phyloP scores from a whole-genome alignment of 1,140 invertebrate genomes.

The Pseudomyrmex gracilis region DNA sequence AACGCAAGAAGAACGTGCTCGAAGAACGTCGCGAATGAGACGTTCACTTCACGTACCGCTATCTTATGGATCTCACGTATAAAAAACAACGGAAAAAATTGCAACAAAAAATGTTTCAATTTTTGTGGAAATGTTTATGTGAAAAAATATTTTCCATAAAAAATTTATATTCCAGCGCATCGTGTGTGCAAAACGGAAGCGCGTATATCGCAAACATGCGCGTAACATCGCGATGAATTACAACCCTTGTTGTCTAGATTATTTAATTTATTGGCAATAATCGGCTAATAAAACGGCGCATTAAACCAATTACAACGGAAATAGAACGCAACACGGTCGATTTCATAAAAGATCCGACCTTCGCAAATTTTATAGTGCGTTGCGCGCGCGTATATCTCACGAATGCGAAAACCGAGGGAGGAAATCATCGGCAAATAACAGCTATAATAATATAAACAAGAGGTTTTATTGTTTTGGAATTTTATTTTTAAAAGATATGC shows the following conservation, averaged over 20 bases:
- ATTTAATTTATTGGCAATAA: slow-evolving; percentile 34
- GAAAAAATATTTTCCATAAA: too few species aligned
- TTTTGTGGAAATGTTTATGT: too few species aligned
- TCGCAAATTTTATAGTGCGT: slow-evolving; percentile 6
- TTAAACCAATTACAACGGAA: slow-evolving; percentile 41
- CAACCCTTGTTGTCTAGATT: neutral
- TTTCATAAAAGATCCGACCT: slow-evolving; percentile 33
- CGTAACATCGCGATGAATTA: slow-evolving; percentile 9
- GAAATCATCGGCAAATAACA: neutral
- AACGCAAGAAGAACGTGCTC: too few species aligned
- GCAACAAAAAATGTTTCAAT: too few species aligned
- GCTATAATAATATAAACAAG: neutral
- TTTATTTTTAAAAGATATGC: slow-evolving; percentile 42
- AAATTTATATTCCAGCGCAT: too few species aligned
- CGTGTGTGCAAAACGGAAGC: too few species aligned
- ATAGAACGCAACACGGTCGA: slow-evolving; percentile 15
- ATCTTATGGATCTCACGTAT: too few species aligned
- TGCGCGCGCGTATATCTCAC: neutral
- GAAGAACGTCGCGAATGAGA: too few species aligned
- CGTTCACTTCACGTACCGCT: too few species aligned
- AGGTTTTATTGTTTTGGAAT: slow-evolving; percentile 4
- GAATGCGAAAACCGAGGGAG: neutral
- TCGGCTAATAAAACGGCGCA: slow-evolving; percentile 20
- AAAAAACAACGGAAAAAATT: too few species aligned
- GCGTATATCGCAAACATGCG: too few species aligned